Conservation (phyloP, 2,113 vertebrate species). For the Chaenogobius annularis region DNA sequence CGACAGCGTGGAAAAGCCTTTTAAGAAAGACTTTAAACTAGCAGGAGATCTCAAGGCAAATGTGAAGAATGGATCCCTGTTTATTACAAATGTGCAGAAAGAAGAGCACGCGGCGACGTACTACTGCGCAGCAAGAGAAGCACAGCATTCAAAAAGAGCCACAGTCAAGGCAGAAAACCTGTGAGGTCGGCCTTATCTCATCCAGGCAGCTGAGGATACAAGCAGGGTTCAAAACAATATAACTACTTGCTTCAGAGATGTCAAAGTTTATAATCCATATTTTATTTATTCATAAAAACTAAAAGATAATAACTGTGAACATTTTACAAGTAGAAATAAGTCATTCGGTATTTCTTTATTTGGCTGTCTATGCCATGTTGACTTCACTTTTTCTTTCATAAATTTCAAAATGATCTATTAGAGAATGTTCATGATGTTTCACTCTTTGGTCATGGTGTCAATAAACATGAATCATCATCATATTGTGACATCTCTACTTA, state of each 20-base stretch:
- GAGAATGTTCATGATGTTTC: too few species aligned
- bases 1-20: constrained; percentile 1
- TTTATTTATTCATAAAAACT: too few species aligned
- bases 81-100: constrained; percentile 13
- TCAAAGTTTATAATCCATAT: too few species aligned
- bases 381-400: too few species aligned
- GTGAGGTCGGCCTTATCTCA: not conserved
- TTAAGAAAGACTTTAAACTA: constrained; percentile 15
- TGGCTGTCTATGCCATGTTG: too few species aligned
- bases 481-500: too few species aligned
- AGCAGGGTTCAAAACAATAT: not conserved
- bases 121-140: constrained; percentile 48
- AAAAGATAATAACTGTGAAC: too few species aligned
- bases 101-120: constrained; percentile 39
- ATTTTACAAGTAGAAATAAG: too few species aligned
- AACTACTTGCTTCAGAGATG: not conserved
- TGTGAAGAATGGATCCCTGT: constrained; percentile 5
- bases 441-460: too few species aligned
- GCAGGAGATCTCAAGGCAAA: constrained; percentile 33
- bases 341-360: too few species aligned
- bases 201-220: not conserved
- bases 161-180: constrained; percentile 40
- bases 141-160: constrained; percentile 48
- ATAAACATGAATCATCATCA: too few species aligned
- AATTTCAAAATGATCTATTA: too few species aligned